Evolutionary conservation across 2,113 vertebrate genomes (phyloP).

Genomic region (western clawed frog (Xenopus tropicalis)): DNA sequence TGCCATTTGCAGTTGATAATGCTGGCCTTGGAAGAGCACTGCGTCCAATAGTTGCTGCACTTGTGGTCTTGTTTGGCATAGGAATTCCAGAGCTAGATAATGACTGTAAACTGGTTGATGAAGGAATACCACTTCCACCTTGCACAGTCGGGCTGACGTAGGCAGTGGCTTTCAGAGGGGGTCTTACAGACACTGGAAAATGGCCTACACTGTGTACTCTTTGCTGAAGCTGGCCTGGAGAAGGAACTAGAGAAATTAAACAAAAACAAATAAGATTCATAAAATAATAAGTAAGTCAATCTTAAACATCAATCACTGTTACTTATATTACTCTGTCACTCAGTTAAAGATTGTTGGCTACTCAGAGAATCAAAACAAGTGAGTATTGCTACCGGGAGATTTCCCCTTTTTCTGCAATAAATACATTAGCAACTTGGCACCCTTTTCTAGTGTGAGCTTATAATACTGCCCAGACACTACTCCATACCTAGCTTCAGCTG

Average conservation of each 20-base stretch:
- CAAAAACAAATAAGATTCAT: neutral
- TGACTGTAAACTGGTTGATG: slow-evolving; percentile 70
- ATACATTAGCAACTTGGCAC: too few species aligned
- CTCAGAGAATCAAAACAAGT: neutral
- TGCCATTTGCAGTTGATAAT: slow-evolving; percentile 75
- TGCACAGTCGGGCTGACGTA: slow-evolving; percentile 94
- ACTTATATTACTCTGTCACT: neutral
- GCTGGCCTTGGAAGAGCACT: slow-evolving; percentile 90
- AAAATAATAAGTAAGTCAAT: neutral
- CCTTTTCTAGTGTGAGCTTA: too few species aligned
- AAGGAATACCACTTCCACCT: slow-evolving; percentile 66
- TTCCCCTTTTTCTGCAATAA: too few species aligned
- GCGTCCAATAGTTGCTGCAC: slow-evolving; percentile 66
- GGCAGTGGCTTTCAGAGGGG: slow-evolving; percentile 89
- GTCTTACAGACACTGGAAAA: slow-evolving; percentile 77
- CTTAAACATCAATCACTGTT: neutral
- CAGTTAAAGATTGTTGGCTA: neutral
- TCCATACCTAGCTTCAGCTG: too few species aligned
- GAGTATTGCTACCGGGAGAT: too few species aligned
- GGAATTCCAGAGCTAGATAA: slow-evolving; percentile 75
- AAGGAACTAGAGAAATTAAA: slow-evolving; percentile 71
- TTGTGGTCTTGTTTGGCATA: slow-evolving; percentile 76
- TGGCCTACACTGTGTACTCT: slow-evolving; percentile 88
- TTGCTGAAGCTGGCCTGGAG: slow-evolving; percentile 86
- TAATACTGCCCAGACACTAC: too few species aligned